Base-by-base conservation (phyloP, 2,888 invertebrate genomes). In the Maniola hyperantus region DNA sequence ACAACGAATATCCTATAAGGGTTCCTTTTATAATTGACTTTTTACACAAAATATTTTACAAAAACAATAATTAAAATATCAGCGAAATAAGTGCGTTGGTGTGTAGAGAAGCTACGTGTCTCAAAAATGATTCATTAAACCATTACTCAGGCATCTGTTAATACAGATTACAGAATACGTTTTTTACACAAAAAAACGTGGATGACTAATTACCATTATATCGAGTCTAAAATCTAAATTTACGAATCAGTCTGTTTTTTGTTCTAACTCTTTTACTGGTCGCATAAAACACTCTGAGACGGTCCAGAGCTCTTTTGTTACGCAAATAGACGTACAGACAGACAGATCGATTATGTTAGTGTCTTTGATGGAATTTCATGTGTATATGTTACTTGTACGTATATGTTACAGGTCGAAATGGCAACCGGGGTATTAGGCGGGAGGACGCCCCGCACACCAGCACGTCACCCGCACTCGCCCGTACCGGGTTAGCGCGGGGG, bases 281-380 rank as follows among this genome's bases (percentile, higher is more conserved):
- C 74, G 71, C 73, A 74, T 79, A 76, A 79, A 78, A 77, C 76
- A 68, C 74, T 70, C n/a, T 70, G 78, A 79, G 72, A 73, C 69
- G 73, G 73, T 76, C 76, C 79, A 79, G 79, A 79, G 64, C 72
- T 74, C 73, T 68, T 73, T 77, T 77, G 77, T 78, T 77, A 77
- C 74, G 64, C 69, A 76, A 77, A 79, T 79, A 79, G 73, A 57
- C 60, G 67, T 71, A 65, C 54, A 59, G 57, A 8, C 62, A n/a
- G 64, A 39, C 2, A 62, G 68, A 71, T 71, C 70, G 64, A 70
- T 66, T 69, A 60, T 66, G 42, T 39, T 63, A 59, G 34, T 69
- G 64, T 66, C 60, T 66, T 60, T 64, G 18, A 33, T 48, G 42
- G 65, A 50, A 20, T 50, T 61, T 48, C 59, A 48, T 57, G 26